A percentile compares a stretch with the other conserved stretches of the same genome.
phyloP scores from a whole-genome alignment of 2,113 vertebrate genomes.

The Hemiprocne comata region DNA sequence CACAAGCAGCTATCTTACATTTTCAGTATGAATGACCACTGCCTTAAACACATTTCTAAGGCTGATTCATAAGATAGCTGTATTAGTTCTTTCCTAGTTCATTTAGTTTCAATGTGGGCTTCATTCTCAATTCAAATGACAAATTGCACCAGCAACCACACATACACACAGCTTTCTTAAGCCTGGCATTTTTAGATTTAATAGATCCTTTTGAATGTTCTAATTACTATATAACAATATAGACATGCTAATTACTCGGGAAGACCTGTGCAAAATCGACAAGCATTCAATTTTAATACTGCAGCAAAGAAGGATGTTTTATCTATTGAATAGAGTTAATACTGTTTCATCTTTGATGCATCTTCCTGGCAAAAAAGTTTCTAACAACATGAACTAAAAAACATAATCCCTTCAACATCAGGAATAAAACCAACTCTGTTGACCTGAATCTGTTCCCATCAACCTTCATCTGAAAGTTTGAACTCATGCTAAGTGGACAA shows the following conservation, averaged over 20 bases:
- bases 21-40: constrained; percentile 6
- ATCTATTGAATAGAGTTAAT: background rate
- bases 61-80: background rate
- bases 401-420: constrained; percentile 44
- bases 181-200: background rate
- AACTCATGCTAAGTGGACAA: constrained; percentile 18
- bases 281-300: background rate
- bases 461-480: constrained; percentile 42
- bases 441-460: constrained; percentile 33
- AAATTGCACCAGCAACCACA: background rate
- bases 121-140: constrained; percentile 9
- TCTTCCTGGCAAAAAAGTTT: constrained; percentile 23
- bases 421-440: constrained; percentile 18
- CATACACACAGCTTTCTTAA: background rate
- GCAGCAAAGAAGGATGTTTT: background rate
- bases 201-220: background rate
- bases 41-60: background rate
- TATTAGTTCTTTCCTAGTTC: constrained; percentile 5
- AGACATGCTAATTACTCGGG: background rate
- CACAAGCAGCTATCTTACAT: background rate
- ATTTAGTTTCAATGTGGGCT: background rate
- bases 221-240: background rate
- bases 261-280: background rate
- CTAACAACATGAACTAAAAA: constrained; percentile 21
- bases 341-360: background rate